Conservation (phyloP, 2,113 vertebrate genomes). For the Paraplagusia blochii region DNA sequence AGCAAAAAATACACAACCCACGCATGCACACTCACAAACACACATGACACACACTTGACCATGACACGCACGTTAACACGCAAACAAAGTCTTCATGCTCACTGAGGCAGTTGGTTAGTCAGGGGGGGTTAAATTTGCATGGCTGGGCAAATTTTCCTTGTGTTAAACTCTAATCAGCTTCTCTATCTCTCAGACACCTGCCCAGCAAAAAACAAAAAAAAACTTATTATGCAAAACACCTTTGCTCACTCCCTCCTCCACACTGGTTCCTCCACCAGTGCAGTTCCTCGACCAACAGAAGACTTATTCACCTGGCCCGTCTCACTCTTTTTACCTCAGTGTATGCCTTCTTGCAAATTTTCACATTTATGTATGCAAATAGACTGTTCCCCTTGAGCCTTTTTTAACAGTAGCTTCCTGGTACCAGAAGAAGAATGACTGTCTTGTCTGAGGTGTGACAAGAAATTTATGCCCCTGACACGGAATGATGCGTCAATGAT, state of each 20-base stretch:
- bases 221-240: constrained; percentile 77
- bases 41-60: constrained; percentile 31
- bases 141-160: constrained; percentile 77
- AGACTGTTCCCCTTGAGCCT: constrained; percentile 59
- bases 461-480: constrained; percentile 20
- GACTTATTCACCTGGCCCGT: constrained; percentile 73
- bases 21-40: constrained; percentile 39
- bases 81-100: constrained; percentile 63
- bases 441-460: constrained; percentile 52
- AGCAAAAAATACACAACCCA: constrained; percentile 51
- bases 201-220: constrained; percentile 69
- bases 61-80: constrained; percentile 37
- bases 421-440: constrained; percentile 52
- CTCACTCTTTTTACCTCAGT: constrained; percentile 59
- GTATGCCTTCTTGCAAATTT: constrained; percentile 77
- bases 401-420: constrained; percentile 70
- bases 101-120: constrained; percentile 75
- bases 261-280: neutral
- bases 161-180: constrained; percentile 75
- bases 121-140: constrained; percentile 78
- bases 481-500: too few species aligned
- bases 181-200: constrained; percentile 78
- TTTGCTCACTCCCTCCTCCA: constrained; percentile 33
- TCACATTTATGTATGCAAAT: constrained; percentile 80
- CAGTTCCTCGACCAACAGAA: constrained; percentile 73